Base-by-base conservation (phyloP, 2,888 invertebrate genomes). In the Agapostemon virescens region DNA sequence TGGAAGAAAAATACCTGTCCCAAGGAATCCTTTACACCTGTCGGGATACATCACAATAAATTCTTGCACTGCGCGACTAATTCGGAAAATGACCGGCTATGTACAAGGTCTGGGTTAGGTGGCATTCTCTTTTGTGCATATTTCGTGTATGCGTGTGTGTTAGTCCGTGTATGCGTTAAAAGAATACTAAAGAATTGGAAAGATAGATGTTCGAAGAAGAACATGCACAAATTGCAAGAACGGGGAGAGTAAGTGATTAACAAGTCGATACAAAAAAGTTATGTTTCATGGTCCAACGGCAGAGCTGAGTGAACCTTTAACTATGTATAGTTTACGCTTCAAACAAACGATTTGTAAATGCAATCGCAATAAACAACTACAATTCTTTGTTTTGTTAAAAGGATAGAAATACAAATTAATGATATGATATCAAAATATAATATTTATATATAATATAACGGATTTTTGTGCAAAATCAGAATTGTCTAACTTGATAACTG, bases 1-100 rank as follows among this genome's bases (percentile, higher is more conserved):
- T 23, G 33, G 23, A 33, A 61, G 49, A 61, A 61, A 75, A 63
- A 75, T 66, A 80, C 45, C 38, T 26, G 17, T 52, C 13, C 17
- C 26, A 68, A 55, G n/a, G 69, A 52, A 69, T 68, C 42, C 58
- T 20, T 26, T 69, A 69, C 33, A 13, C 38, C 73, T 58, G 73
- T 69, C 58, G 55, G 64, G 58, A 69, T 64, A 36, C 42, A 77
- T 77, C 71, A 69, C 72, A 72, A 79, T 77, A n/a, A 13, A 77
- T 69, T 73, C 40, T 69, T 49, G 52, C 33, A 42, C n/a, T 42
- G n/a, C n/a, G 42, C 33, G n/a, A 45, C 40, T 69, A 69, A 58
- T 64, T 52, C 13, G 20, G 45, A 58, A 68, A 77, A 72, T 64
- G 30, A 30, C 13, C 23, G 42, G 13, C 63, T 79, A 79, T 79